A percentile compares a stretch with the other conserved stretches of the same genome.
These are phyloP conservation scores for Eira barbara DNA, from an alignment of 2,113 vertebrate genomes.

Conservation along the genomic window DNA sequence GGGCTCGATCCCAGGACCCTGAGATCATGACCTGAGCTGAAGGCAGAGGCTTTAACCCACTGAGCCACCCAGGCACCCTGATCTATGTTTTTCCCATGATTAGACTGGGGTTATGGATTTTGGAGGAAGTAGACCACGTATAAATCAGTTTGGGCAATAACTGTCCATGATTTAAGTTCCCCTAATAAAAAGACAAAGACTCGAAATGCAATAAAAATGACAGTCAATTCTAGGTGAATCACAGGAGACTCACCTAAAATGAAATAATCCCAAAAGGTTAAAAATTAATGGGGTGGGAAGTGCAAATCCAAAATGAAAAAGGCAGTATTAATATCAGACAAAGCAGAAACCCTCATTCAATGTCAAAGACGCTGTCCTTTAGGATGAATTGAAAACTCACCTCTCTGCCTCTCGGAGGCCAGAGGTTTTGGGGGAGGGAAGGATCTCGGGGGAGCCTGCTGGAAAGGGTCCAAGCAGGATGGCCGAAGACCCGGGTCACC, in stretches of 20 bases:
- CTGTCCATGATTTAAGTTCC: background rate
- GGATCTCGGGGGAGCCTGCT: background rate
- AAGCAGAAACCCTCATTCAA: background rate
- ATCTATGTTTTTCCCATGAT: background rate
- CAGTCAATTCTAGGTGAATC: background rate
- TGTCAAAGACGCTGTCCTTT: background rate
- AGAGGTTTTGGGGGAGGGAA: background rate
- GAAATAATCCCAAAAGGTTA: background rate
- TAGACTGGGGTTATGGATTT: background rate
- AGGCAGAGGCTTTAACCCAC: no score
- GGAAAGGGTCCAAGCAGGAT: background rate
- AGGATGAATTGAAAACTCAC: background rate
- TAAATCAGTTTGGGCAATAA: background rate
- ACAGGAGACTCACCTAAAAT: background rate
- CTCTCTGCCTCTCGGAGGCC: background rate
- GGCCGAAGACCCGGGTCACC: background rate
- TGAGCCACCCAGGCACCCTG: no score
- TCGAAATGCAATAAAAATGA: background rate
- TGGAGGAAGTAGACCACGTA: background rate
- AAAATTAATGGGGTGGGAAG: background rate
- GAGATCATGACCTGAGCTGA: no score
- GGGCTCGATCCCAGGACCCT: no score
- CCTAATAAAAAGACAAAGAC: background rate
- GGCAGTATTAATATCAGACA: background rate
- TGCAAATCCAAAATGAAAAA: background rate